A percentile compares a stretch with the other conserved stretches of the same genome.
Conservation (phyloP, 2,797 vertebrate genomes). For the Coregonus ussuriensis region DNA sequence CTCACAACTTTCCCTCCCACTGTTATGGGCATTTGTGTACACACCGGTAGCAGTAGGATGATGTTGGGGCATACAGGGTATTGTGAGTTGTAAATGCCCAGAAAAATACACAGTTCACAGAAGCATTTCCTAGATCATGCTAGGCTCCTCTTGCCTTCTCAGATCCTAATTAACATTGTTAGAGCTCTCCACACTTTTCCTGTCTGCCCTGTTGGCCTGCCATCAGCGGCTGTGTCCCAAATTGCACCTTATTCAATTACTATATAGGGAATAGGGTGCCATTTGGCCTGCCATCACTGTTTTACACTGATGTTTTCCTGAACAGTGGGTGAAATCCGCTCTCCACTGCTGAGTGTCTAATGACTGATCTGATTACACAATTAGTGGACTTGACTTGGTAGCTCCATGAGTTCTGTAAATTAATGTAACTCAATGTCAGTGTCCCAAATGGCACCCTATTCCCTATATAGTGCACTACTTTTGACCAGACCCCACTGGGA, state of each 20-base stretch:
- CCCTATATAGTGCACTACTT: background rate
- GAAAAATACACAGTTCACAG: background rate
- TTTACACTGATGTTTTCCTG: background rate
- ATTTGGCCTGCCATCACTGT: too few relatives aligned
- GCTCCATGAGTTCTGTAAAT: background rate
- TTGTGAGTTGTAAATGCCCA: background rate
- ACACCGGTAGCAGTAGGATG: conserved; percentile 50
- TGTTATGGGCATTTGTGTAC: conserved; percentile 67
- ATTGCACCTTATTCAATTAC: background rate
- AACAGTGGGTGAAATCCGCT: conserved; percentile 16
- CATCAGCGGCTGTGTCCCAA: background rate
- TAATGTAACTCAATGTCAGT: background rate
- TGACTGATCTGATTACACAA: conserved; percentile 42
- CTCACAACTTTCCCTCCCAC: conserved; percentile 42
- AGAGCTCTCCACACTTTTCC: background rate
- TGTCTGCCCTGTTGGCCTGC: background rate
- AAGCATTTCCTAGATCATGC: background rate
- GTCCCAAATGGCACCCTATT: background rate
- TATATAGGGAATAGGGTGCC: too few relatives aligned
- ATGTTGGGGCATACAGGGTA: conserved; percentile 42
- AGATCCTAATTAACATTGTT: conserved; percentile 18
- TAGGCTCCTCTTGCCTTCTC: background rate
- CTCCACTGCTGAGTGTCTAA: conserved; percentile 15
- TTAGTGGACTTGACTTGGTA: conserved; percentile 4
- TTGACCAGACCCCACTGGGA: background rate